These are phyloP conservation scores for Suricata suricatta DNA, from an alignment of 2,113 vertebrate genomes.

Conservation along the genomic window DNA sequence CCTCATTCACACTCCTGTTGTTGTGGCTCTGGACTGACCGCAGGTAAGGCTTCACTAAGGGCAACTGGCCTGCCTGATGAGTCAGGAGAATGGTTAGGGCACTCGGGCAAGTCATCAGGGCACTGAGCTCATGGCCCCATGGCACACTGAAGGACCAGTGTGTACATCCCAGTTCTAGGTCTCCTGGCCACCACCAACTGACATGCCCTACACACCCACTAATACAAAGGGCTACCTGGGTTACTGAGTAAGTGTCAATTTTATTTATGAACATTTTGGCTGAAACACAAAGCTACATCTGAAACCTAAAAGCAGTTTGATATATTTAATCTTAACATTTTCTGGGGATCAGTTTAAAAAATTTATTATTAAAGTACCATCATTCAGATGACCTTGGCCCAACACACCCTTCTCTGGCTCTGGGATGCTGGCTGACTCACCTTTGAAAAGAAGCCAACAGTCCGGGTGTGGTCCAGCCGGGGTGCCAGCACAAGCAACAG, in stretches of 20 bases:
- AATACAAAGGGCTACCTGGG: background rate
- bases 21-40: slow-evolving; percentile 95
- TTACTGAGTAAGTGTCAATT: background rate
- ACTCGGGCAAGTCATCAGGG: background rate
- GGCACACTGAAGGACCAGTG: too few species aligned
- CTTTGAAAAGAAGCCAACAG: slow-evolving; percentile 92
- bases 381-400: background rate
- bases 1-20: slow-evolving; percentile 93
- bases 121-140: too few species aligned
- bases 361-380: background rate
- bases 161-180: background rate
- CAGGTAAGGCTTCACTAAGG: slow-evolving; percentile 93
- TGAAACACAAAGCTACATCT: background rate
- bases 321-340: background rate
- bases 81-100: background rate
- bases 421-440: slow-evolving; percentile 77
- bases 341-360: background rate
- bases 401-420: background rate
- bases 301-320: background rate
- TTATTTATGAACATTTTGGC: background rate
- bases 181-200: background rate
- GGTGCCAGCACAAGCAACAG: slow-evolving; percentile 92
- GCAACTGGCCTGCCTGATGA: slow-evolving; percentile 89
- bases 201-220: background rate
- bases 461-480: slow-evolving; percentile 92